Base-by-base conservation (phyloP, 2,888 invertebrate genomes). In the Euspilapteryx auroguttella region DNA sequence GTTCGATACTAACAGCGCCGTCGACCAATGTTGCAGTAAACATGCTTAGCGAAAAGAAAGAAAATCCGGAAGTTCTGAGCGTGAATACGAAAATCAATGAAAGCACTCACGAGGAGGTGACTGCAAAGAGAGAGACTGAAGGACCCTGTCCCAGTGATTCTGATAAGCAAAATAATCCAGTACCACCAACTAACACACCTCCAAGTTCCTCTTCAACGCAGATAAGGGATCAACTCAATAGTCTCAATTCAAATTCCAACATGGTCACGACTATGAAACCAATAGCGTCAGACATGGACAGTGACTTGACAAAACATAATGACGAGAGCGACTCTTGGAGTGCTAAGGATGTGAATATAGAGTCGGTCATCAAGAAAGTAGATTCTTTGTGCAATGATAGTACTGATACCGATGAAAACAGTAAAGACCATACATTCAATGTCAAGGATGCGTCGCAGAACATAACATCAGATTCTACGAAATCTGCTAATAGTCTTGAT, bases 261-360 rank as follows among this genome's bases (percentile, higher is more conserved):
- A n/a, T n/a, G n/a, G 17, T 17, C 5, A 8, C 17, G 5, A 17
- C 5, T 8, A 6, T 17, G 17, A 6, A 13, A 5, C 17, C 14
- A n/a, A 13, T 28, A 44, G 49, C 32, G 42, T 50, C 4, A 47
- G 53, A 40, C 46, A 46, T 27, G 53, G 55, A 27, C 10, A 37
- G 34, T 25, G 39, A 25, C 35, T 55, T 59, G 27, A 51, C 64
- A 29, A 79, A 77, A 49, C 68, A 57, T 51, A 80, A 85, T 38
- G 86, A 87, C 42, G 87, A 86, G 47, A 83, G 80, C 42, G 86
- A 86, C 50, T 85, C 83, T 40, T 89, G 88, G 88, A 85, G 85
- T 20, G 84, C 85, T 4, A 87, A 87, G 54, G 88, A 88, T 45
- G 79, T 87, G 1, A 88, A 87, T 45, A 86, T 88, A 37, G 88